These are phyloP conservation scores for Blennius ocellaris DNA, from an alignment of 2,113 vertebrate species.

Conservation along the genomic window DNA sequence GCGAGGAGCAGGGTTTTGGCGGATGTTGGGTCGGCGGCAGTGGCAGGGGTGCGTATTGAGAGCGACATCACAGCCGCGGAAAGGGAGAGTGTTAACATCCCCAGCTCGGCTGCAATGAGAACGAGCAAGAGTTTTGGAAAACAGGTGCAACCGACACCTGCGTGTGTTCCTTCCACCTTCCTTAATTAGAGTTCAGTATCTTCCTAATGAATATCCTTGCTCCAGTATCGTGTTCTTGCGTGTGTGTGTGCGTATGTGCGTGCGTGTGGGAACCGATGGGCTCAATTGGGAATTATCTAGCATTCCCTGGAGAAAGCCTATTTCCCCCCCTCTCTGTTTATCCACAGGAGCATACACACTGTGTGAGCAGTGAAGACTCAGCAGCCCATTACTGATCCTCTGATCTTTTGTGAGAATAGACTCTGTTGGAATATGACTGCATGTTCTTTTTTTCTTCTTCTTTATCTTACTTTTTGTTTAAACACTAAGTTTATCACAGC, in stretches of 20 bases:
- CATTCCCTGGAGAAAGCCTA: conserved; percentile 65
- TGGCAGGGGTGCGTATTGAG: conserved; percentile 5
- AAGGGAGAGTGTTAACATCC: conserved; percentile 56
- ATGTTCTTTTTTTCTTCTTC: conserved; percentile 4
- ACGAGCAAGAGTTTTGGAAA: conserved; percentile 46
- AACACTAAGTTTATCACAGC: conserved; percentile 4
- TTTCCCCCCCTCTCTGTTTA: conserved; percentile 49
- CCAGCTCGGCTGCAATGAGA: conserved; percentile 9
- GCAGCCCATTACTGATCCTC: conserved; percentile 50
- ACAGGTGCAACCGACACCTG: conserved; percentile 84
- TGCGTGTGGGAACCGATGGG: conserved; percentile 66
- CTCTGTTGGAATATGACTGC: conserved; percentile 34
- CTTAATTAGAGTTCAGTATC: conserved; percentile 82
- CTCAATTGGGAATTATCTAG: conserved; percentile 79
- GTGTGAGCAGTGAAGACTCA: conserved; percentile 45
- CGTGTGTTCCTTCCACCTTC: conserved; percentile 63
- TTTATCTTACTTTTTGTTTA: conserved; percentile 17
- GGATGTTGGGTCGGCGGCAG: conserved; percentile 6
- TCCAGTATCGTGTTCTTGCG: conserved; percentile 46
- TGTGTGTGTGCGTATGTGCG: conserved; percentile 24
- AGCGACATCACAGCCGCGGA: conserved; percentile 57
- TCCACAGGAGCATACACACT: conserved; percentile 44
- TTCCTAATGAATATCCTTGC: conserved; percentile 80
- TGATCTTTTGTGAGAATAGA: conserved; percentile 41
- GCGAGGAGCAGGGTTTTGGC: conserved; percentile 35